Conservation (phyloP, 1,140 invertebrate species). For the Dinothrombium tinctorium region DNA sequence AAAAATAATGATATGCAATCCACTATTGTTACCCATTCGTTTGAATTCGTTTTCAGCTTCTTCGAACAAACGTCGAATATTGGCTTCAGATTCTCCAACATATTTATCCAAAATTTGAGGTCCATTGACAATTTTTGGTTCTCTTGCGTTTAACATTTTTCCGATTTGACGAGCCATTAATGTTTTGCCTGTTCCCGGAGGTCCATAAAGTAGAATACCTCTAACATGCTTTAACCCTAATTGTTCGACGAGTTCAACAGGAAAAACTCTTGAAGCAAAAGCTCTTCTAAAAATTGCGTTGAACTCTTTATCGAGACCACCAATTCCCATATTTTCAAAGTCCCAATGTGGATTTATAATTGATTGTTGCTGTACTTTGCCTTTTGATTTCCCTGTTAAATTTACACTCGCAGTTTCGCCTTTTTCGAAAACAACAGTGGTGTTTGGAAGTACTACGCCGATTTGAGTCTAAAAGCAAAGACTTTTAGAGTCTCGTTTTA, state of each 20-base stretch:
- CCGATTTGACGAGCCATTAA: slow-evolving; percentile 96
- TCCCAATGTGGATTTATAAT: slow-evolving; percentile 98
- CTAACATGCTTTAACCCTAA: slow-evolving; percentile 94
- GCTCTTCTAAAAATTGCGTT: slow-evolving; percentile 91
- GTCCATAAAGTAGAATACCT: slow-evolving; percentile 75
- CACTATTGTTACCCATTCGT: slow-evolving; percentile 56
- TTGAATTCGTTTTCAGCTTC: slow-evolving; percentile 98
- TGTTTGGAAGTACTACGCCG: slow-evolving; percentile 56
- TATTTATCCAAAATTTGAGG: slow-evolving; percentile 98
- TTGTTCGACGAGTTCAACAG: slow-evolving; percentile 86
- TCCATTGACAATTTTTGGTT: slow-evolving; percentile 99
- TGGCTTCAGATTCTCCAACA: slow-evolving; percentile 99
- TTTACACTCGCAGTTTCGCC: slow-evolving; percentile 60
- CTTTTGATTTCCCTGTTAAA: slow-evolving; percentile 57
- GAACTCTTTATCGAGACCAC: slow-evolving; percentile 91
- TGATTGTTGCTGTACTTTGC: slow-evolving; percentile 44
- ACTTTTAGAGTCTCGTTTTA: neutral
- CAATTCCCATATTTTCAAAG: slow-evolving; percentile 97
- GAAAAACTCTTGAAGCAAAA: slow-evolving; percentile 94
- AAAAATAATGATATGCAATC: slow-evolving; percentile 97
- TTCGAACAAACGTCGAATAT: slow-evolving; percentile 81
- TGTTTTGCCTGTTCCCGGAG: slow-evolving; percentile 96
- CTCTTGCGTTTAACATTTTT: slow-evolving; percentile 92
- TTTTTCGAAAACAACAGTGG: slow-evolving; percentile 74
- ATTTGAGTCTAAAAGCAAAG: slow-evolving; percentile 20